Evolutionary conservation across 2,888 invertebrate species (phyloP), one percentile per base, ranked within the genome.

Genomic region (Philopedon plagiatum): DNA sequence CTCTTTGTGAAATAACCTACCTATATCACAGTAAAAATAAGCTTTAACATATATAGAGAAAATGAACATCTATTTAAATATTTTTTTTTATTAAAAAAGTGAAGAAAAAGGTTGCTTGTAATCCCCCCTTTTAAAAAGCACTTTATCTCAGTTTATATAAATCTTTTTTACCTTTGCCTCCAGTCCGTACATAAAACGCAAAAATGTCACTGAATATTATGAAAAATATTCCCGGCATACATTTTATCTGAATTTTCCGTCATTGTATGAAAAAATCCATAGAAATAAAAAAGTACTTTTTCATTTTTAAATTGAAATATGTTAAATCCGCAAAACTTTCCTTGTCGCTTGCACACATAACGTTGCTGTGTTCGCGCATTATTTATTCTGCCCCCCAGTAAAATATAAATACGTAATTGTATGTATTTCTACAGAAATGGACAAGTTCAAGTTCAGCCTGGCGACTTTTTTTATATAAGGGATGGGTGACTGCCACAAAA

Each of bases 261-360:
- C 62, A 72, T 72, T 67, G 72, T 72, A 41, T 37, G 57, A 49
- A 64, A 69, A 69, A 64, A 69, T 49, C 29, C 68, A 51, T 56
- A 44, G 32, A 73, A 73, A 68, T 73, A 68, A 71, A 73, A 67
- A 73, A 63, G 73, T 26, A 51, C 69, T 73, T 69, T 64, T 73
- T 73, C 73, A 73, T 73, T 73, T 68, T 73, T 68, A 73, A 73
- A 73, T 73, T 73, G 73, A 73, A 73, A 69, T 73, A 69, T 73
- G 64, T 69, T 64, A 64, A 69, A 69, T 64, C 54, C 44, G 46
- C 58, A 46, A 70, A 74, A 74, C 21, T 74, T 74, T 66, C 67
- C 65, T 71, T 71, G 66, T 66, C 65, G 49, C 49, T 60, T 62
- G 66, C 71, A 70, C 49, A 46, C 44, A 73, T 26, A 26, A n/a